Evolutionary conservation across 2,113 vertebrate species (phyloP).

Genomic region (Notothenia coriiceps): DNA sequence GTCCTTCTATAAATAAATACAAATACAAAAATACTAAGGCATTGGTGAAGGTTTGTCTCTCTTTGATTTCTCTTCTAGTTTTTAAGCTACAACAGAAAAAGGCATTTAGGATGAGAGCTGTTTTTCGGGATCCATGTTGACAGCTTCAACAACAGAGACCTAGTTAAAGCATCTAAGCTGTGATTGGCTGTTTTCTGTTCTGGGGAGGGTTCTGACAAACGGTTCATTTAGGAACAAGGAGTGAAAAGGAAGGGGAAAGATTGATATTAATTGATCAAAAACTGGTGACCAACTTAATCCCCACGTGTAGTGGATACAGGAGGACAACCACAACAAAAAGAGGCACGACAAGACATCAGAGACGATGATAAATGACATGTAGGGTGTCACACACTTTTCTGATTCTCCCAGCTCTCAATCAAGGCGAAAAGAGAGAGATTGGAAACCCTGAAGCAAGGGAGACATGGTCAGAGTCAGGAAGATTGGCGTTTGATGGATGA

Average conservation of each 20-base stretch:
- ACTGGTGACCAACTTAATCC: neutral
- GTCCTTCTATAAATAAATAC: too few species aligned
- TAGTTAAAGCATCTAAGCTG: neutral
- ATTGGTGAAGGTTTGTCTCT: too few species aligned
- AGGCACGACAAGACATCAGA: constrained; percentile 18
- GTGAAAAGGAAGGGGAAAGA: neutral
- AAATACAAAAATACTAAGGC: too few species aligned
- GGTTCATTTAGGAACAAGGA: constrained; percentile 1
- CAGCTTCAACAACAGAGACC: too few species aligned
- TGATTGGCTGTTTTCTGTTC: neutral
- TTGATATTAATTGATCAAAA: neutral
- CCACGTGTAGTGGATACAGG: neutral
- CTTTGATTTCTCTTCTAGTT: neutral
- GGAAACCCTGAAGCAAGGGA: constrained; percentile 50
- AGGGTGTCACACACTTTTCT: constrained; percentile 15
- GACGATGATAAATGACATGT: constrained; percentile 32
- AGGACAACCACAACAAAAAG: constrained; percentile 11
- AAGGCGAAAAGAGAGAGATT: constrained; percentile 30
- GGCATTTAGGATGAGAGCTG: neutral
- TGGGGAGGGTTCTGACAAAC: neutral
- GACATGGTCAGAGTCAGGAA: constrained; percentile 15
- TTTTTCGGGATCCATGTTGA: neutral
- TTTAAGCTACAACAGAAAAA: neutral
- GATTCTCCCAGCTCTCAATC: constrained; percentile 48
- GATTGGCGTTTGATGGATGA: constrained; percentile 44